phyloP scores from a whole-genome alignment of 2,888 invertebrate species.

The Pyrochroa serraticornis region DNA sequence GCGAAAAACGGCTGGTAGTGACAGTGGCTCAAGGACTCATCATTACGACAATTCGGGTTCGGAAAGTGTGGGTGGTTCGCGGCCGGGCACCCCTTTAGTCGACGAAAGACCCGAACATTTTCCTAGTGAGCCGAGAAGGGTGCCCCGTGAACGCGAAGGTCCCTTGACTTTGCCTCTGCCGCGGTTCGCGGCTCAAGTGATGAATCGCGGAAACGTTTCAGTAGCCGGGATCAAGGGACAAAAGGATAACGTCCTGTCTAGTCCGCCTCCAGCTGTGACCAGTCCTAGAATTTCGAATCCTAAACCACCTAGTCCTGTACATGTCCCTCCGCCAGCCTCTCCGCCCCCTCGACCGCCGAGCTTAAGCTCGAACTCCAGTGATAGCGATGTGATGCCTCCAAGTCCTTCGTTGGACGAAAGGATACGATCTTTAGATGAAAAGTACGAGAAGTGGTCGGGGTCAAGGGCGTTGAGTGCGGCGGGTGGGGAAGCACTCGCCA shows the following conservation, averaged over 20 bases:
- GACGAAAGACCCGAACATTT: slow-evolving; percentile 80
- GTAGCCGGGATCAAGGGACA: slow-evolving; percentile 57
- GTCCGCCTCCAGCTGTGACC: slow-evolving; percentile 59
- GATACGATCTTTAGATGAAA: slow-evolving; percentile 90
- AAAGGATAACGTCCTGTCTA: slow-evolving; percentile 51
- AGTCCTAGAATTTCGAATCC: slow-evolving; percentile 58
- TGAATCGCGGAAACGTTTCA: slow-evolving; percentile 50
- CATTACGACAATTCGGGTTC: slow-evolving; percentile 65
- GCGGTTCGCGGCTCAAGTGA: slow-evolving; percentile 74
- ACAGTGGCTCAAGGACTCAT: slow-evolving; percentile 52
- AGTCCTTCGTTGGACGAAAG: slow-evolving; percentile 88
- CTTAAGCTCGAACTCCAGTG: slow-evolving; percentile 76
- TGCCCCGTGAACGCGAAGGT: slow-evolving; percentile 62
- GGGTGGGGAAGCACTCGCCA: slow-evolving; percentile 61
- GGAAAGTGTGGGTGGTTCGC: slow-evolving; percentile 71
- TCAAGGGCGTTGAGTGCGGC: slow-evolving; percentile 66
- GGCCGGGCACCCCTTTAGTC: slow-evolving; percentile 85
- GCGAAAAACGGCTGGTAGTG: slow-evolving; percentile 60
- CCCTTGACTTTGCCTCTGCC: slow-evolving; percentile 87
- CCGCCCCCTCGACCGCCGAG: slow-evolving; percentile 74
- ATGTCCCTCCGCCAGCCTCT: slow-evolving; percentile 65
- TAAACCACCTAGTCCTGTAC: slow-evolving; percentile 51
- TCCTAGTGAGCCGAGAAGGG: slow-evolving; percentile 77
- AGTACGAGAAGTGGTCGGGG: slow-evolving; percentile 89
- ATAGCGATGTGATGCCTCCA: slow-evolving; percentile 69